Evolutionary conservation across 1,140 invertebrate species (phyloP), one percentile per base, ranked within the genome.

Genomic region (Musca vetustissima): DNA sequence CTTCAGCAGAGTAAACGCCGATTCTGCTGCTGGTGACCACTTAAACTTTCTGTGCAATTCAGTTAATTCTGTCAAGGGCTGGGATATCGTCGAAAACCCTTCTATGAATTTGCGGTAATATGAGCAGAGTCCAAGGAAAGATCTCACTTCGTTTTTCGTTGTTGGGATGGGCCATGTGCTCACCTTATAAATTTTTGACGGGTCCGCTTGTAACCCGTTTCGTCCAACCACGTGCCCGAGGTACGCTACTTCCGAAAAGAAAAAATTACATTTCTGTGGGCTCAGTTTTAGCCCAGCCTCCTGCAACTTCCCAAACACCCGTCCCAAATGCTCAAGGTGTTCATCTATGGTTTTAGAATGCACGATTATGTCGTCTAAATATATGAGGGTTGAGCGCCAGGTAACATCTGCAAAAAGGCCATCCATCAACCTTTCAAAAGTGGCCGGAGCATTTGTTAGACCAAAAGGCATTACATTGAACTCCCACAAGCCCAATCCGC

Each of bases 191-290:
- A 74, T 24, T 72, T 78, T 64, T 2, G 15, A 19, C 1, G 61
- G 61, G 11, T 64, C 36, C 17, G 61, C 17, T 11, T n/a, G 17
- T 9, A 64, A 19, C 3, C 61, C 61, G 17, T 32, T 19, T 17
- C 24, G n/a, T 9, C 24, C 32, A 14, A 66, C 28, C 17, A 66
- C 7, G 55, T 76, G 74, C 49, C 72, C 74, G 22, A 75, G 68
- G 70, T 71, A 76, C 14, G 32, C 49, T 15, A 73, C 24, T 69
- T 74, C 72, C n/a, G 22, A 19, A 65, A 36, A 19, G 7, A 72
- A 24, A 69, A 75, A 77, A n/a, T 72, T 55, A 67, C 76, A 76
- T 68, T 78, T 78, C 7, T 52, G 43, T 1, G 72, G 72, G n/a
- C 82, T 70, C 11, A 79, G 43, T 71, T 70, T 75, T 28, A 81